Base-by-base conservation (phyloP, 2,888 invertebrate genomes). In the Caprella mutica region DNA sequence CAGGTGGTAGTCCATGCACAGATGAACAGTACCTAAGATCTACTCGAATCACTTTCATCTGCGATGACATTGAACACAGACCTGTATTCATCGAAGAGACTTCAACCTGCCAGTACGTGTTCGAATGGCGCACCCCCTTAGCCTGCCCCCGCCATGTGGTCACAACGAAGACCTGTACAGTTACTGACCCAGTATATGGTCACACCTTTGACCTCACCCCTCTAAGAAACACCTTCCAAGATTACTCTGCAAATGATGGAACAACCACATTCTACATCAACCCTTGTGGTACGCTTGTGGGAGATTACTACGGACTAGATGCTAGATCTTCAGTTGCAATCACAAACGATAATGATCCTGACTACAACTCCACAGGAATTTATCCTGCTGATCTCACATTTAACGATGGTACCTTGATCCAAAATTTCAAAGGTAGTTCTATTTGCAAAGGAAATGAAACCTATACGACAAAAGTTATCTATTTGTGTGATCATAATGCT, bases 1-100 rank as follows among this genome's bases (percentile, higher is more conserved):
- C 63, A 63, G 63, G 59, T 52, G 63, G 63, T 52, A 59, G 59
- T 23, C 6, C 57, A 2, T 63, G 63, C 42, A 30, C 55, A 23
- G 48, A 59, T 19, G 63, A 59, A 23, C 42, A 59, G 27, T 57
- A 57, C 42, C 38, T 55, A n/a, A 51, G 55, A 3, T 63, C 63
- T 17, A 63, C 59, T 14, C 51, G 63, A 43, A 57, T 63, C 52
- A 55, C 53, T 43, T 33, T 63, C 35, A 35, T 59, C 4, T 63
- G 63, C 38, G 52, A 50, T 24, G 14, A 54, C 17, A 23, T 27
- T 23, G 53, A 55, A 5, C 48, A 59, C 44, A 54, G 46, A 21
- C 63, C 63, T 19, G 50, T 59, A 12, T 48, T 63, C 14, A 27
- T 57, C 26, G 52, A 55, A 2, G 52, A 55, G 19, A 59, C 63